Base-by-base conservation (phyloP, 2,113 vertebrate species). In the Cyprinodon variegatus region DNA sequence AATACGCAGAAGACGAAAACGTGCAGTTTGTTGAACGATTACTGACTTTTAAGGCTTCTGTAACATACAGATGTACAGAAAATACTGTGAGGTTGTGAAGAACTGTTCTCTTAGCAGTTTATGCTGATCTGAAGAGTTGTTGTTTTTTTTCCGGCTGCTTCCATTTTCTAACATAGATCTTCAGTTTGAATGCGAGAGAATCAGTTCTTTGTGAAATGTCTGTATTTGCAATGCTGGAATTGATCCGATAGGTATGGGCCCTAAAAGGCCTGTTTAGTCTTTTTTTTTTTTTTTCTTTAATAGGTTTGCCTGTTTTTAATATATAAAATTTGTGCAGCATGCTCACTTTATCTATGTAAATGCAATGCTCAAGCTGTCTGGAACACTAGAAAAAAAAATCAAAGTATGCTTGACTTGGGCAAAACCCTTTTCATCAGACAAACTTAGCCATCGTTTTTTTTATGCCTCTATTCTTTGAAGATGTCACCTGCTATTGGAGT, bases 301-400 rank as follows among this genome's bases (percentile, higher is more conserved):
- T 69, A 63, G 76, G 63, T 82, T 83, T 88, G 86, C 78, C 65
- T 86, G 83, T 81, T 76, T 77, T 82, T 81, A 86, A 89, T 84
- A 82, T 79, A 84, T 86, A 91, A 87, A 78, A 77, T 81, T 83
- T 88, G 92, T 94, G 90, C 89, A 91, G 93, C 92, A 93, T 93
- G 91, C 92, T 92, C 78, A 89, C 87, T 90, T 90, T 89, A 79
- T 93, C 75, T 91, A 89, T 94, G 90, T 91, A 84, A 90, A 91
- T 89, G 90, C 85, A 77, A 90, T 78, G 90, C 84, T 90, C 4
- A 66, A 87, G 78, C 82, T 91, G 88, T 92, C 86, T 86, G 83
- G 77, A 90, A 89, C 81, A 86, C 86, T 90, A 83, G 80, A 45
- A 76, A 69, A 85, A 65, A 85, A 65, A 29, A 39, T 20, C 29